Base-by-base conservation (phyloP, 1,140 invertebrate species). In the Brachionus sp. region DNA sequence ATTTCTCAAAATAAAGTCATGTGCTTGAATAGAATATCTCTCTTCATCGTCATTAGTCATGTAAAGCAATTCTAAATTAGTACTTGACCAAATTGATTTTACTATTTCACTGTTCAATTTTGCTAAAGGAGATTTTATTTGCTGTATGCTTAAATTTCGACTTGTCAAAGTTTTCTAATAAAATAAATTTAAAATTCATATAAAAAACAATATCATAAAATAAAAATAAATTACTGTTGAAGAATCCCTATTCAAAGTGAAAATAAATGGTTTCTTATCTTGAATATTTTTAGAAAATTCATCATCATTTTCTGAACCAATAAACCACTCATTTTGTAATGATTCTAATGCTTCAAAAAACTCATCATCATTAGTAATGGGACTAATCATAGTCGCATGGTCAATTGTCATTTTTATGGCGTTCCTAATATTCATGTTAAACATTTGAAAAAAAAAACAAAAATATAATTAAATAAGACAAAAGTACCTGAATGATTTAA, bases 21-120 rank as follows among this genome's bases (percentile, higher is more conserved):
- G 90, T 62, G 90, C 90, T 86, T 91, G 88, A 84, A 91, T 91
- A 80, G 89, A 90, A 86, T 91, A 91, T 70, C 91, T 85, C 84
- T 91, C 91, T 84, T 91, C 91, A 84, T 91, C 91, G 86, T 91
- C 91, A 84, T 91, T 91, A 37, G 91, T 91, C 68, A 91, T 86
- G 85, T 91, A 91, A 2, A 91, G 86, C 12, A 91, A 85, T 85
- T 91, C 91, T 53, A 90, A 85, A 77, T 88, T 89, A 5, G 91
- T 87, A 83, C 90, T 90, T 5, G 90, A 87, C 91, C 91, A 91
- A 85, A 91, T 88, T 2, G 89, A 89, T 10, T 88, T 86, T 0
- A 91, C 89, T 13, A 87, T 86, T 84, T 89, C 89, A 5, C 86
- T 73, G 73, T 89, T 90, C 9, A 91, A 85, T 19, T 87, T 85